Base-by-base conservation (phyloP, 1,140 invertebrate species). In the Brachionus manjavacas region DNA sequence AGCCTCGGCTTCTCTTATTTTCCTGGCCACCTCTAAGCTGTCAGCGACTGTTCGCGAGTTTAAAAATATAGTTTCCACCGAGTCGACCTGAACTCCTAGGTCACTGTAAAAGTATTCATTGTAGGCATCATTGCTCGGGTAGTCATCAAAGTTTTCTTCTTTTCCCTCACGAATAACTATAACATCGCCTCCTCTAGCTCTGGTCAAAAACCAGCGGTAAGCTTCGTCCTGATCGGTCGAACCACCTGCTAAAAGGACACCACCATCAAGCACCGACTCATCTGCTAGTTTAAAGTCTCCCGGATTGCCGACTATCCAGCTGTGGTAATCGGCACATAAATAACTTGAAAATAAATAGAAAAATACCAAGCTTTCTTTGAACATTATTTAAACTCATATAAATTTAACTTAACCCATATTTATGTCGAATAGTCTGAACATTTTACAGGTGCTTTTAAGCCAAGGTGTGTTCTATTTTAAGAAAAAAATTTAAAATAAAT, bases 11-110 rank as follows among this genome's bases (percentile, higher is more conserved):
- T 68, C 39, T n/a, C 60, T 23, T 16, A 83, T 70, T 23, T 66
- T 83, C n/a, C 12, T 43, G 12, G 31, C 60, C 25, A 83, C 80
- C 68, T 83, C 55, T 7, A 28, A 11, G 55, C 49, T 68, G 49
- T 68, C 25, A 0, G 49, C 80, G 12, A 83, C 35, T 16, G 20
- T 35, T 68, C 64, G 11, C 20, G 80, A 83, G 66, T 83, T 83
- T 4, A 83, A 41, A 16, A 83, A 83, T 7, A 83, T 66, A n/a
- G 80, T 83, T 14, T 83, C 80, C 46, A 83, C 80, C 8, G 80
- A 83, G 66, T 83, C 60, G 0, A 83, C 60, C 16, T 39, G 4
- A 39, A 64, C 79, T 2, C 64, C 64, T 14, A 83, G 31, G 9
- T 68, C 60, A 39, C 49, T 60, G 49, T 83, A 83, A 25, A 83